These are phyloP conservation scores for Nipponia nippon DNA, from an alignment of 2,113 vertebrate genomes.

Conservation along the genomic window DNA sequence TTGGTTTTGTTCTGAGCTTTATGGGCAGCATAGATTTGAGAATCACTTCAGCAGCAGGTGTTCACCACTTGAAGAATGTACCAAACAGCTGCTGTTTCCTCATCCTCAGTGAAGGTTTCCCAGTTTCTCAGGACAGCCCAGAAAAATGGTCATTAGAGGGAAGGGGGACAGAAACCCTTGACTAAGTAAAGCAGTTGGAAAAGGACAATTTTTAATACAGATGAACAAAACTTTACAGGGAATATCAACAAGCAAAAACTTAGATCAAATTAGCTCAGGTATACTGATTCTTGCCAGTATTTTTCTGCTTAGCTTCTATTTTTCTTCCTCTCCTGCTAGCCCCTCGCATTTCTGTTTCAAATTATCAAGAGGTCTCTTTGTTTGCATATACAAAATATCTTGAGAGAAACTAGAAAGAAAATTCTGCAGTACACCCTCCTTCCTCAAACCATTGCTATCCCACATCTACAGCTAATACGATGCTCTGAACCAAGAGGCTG, in stretches of 20 bases:
- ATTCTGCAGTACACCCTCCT: not conserved
- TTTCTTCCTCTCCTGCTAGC: not conserved
- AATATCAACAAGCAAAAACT: not conserved
- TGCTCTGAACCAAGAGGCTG: not conserved
- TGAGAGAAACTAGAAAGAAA: not conserved
- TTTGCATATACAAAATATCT: not conserved
- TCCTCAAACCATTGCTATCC: not conserved
- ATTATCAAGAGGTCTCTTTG: not conserved
- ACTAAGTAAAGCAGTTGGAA: not conserved
- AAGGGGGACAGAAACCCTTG: not conserved
- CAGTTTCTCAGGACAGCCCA: not conserved
- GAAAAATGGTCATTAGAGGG: not conserved
- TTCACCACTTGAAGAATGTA: fast-evolving
- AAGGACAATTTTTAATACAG: not conserved
- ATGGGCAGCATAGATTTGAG: not conserved
- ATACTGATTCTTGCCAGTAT: not conserved
- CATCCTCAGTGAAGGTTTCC: not conserved
- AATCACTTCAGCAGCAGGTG: not conserved
- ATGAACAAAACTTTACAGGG: not conserved
- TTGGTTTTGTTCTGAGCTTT: not conserved
- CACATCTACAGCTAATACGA: not conserved
- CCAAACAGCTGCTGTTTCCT: not conserved
- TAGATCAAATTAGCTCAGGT: not conserved
- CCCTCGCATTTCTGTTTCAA: not conserved
- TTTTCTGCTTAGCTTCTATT: not conserved